Conservation (phyloP, 2,797 vertebrate genomes). For the Lepilemur ruficaudatus region DNA sequence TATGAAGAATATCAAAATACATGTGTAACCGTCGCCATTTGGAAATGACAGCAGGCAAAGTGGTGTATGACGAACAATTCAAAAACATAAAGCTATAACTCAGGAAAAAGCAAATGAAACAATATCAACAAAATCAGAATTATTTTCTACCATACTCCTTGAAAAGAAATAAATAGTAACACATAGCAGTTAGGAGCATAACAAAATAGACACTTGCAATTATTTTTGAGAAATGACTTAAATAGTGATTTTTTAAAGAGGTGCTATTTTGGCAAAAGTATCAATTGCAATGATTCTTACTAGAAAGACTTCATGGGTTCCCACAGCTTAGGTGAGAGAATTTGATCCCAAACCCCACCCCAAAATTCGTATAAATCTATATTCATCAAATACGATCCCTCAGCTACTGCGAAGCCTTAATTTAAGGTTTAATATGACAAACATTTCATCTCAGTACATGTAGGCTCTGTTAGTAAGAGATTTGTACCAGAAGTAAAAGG, state of each 20-base stretch:
- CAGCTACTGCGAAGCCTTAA: background rate
- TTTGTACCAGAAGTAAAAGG: background rate
- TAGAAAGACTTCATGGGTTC: slow-evolving; percentile 60
- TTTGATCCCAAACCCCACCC: slow-evolving; percentile 18
- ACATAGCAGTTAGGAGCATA: background rate
- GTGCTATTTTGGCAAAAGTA: slow-evolving; percentile 32
- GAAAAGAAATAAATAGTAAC: slow-evolving; percentile 32
- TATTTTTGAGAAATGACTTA: slow-evolving; percentile 52
- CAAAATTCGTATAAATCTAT: slow-evolving; percentile 47
- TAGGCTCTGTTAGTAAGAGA: background rate
- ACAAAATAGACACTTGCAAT: slow-evolving; percentile 21
- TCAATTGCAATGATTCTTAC: slow-evolving; percentile 45
- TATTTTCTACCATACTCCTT: slow-evolving; percentile 20
- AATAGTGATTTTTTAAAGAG: background rate
- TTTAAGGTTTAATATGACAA: slow-evolving; percentile 20
- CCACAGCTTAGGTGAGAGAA: slow-evolving; percentile 51
- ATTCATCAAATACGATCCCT: slow-evolving; percentile 48
- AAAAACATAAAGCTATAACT: slow-evolving; percentile 51
- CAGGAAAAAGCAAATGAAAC: slow-evolving; percentile 29
- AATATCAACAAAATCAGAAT: slow-evolving; percentile 18
- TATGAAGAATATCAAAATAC: slow-evolving; percentile 64
- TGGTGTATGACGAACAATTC: slow-evolving; percentile 23
- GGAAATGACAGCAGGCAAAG: slow-evolving; percentile 54
- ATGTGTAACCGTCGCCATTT: slow-evolving; percentile 52
- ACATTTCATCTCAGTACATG: background rate